Evolutionary conservation across 2,113 vertebrate species (phyloP), one percentile per base, ranked within the genome.

Genomic region (Aegotheles bennettii): DNA sequence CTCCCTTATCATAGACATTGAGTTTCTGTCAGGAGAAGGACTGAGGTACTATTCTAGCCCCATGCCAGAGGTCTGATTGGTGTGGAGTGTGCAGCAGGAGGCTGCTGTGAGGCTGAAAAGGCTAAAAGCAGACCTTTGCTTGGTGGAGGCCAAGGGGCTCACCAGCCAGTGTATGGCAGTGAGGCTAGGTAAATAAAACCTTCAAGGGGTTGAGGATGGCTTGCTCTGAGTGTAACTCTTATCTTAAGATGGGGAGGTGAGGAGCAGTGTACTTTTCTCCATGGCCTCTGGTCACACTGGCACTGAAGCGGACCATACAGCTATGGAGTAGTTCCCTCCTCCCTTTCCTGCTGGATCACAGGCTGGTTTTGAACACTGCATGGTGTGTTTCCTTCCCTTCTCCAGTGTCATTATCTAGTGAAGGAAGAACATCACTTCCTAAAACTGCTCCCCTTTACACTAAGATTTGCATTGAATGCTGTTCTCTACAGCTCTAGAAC

Each of bases 351-450:
- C 59, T 89, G 28, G 5, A 74, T 84, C 35, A 33, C 9, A 53
- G 64, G 13, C 16, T 53, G 50, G 18, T 77, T 89, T 81, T 69
- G 43, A 74, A 61, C 35, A 31, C 33, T 35, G 33, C 20, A 76
- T 2, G 1, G 31, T 83, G 26, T 28, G 33, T 88, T 86, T 92
- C 67, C 33, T 86, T 92, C 76, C 38, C 11, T 73, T 50, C 73
- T 77, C 69, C 36, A 77, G 35, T 80, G 42, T 65, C 40, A 13
- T 85, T 90, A 84, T 83, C 50, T 83, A 61, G 10, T 28, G 24
- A 84, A 89, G 67, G 80, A 92, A 88, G 84, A 85, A 24, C 68
- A 69, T 80, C 20, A 71, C 40, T 88, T 95, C 83, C 61, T 86
- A 61, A 79, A 74, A 77, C 18, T 31, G 54, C 25, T 48, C 31